phyloP scores from a whole-genome alignment of 2,113 vertebrate species.

The Rhombomys opimus region DNA sequence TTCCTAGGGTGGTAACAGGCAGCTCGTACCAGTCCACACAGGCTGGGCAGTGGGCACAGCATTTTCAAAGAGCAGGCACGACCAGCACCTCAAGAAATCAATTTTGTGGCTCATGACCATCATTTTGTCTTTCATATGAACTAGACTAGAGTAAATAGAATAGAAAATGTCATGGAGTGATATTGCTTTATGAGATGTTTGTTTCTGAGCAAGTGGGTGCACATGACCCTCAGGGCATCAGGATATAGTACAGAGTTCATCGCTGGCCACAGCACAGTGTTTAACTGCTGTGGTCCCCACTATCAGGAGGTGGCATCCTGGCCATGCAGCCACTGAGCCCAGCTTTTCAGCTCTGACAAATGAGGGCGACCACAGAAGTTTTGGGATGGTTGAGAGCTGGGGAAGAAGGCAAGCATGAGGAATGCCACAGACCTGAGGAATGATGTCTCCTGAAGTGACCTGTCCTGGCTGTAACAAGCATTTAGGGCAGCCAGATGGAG shows the following conservation, averaged over 20 bases:
- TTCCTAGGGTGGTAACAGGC: no score
- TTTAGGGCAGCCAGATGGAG: accelerated
- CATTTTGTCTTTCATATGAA: conserved; percentile 36
- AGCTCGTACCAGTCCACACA: not conserved
- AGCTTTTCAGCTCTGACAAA: not conserved
- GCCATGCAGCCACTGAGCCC: not conserved
- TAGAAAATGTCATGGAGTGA: not conserved
- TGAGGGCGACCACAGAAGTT: not conserved
- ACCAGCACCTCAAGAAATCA: conserved; percentile 57
- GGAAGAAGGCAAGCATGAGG: not conserved
- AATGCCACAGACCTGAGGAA: not conserved
- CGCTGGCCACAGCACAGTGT: accelerated
- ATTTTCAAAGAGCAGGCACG: not conserved
- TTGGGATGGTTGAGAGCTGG: not conserved
- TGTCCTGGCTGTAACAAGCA: not conserved
- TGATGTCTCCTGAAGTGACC: not conserved
- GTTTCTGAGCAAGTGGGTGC: not conserved
- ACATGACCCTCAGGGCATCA: accelerated
- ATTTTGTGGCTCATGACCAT: conserved; percentile 23
- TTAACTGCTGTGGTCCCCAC: accelerated
- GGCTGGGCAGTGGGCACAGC: not conserved
- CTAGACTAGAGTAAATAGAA: not conserved
- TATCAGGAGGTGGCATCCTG: not conserved
- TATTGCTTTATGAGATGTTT: no score
- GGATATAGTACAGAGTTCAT: accelerated